Evolutionary conservation across 1,140 invertebrate species (phyloP).

Genomic region (Microvelia longipes): DNA sequence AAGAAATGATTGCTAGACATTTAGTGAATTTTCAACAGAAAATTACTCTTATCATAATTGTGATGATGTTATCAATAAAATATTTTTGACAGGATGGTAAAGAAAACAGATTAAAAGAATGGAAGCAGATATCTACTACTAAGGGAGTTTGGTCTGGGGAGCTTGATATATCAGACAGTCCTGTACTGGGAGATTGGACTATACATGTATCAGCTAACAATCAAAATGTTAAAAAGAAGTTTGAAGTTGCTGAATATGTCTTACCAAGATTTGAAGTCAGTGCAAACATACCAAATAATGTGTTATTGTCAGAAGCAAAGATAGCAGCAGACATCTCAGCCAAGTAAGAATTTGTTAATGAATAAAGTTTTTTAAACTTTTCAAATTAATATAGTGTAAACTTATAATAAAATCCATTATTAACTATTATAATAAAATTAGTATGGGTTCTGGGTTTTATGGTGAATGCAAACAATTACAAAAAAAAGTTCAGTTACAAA

Average conservation of each 20-base stretch:
- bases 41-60: no score
- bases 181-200: slow-evolving; percentile 76
- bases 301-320: slow-evolving; percentile 59
- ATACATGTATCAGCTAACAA: slow-evolving; percentile 47
- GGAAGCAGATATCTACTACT: slow-evolving; percentile 46
- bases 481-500: no score
- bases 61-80: no score
- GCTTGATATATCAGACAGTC: slow-evolving; percentile 61
- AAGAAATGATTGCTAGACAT: no score
- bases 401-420: no score
- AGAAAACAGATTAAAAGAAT: slow-evolving; percentile 66
- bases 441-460: no score
- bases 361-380: no score
- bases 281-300: slow-evolving; percentile 61
- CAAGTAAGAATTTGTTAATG: slow-evolving; percentile 64
- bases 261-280: slow-evolving; percentile 81
- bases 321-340: slow-evolving; percentile 63
- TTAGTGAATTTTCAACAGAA: no score
- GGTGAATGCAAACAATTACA: no score
- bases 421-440: no score
- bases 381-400: no score
- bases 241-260: slow-evolving; percentile 81
- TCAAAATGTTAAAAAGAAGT: slow-evolving; percentile 49
- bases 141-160: slow-evolving; percentile 65
- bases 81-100: slow-evolving; percentile 67